Evolutionary conservation across 2,888 invertebrate species (phyloP).

Genomic region (Rhagium mordax): DNA sequence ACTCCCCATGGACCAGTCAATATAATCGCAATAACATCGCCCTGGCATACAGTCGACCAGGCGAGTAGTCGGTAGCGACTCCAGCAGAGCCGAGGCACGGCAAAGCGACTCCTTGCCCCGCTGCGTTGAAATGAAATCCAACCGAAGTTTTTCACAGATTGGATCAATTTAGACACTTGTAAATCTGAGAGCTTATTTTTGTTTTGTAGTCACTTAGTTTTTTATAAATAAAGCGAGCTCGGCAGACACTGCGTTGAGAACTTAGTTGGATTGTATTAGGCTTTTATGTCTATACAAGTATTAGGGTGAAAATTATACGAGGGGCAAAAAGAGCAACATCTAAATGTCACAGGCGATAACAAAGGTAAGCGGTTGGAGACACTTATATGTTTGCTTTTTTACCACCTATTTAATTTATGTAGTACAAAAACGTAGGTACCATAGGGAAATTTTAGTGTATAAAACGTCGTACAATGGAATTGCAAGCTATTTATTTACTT

Average conservation of each 20-base stretch:
- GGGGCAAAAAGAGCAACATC: conserved; percentile 62
- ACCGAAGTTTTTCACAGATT: conserved; percentile 6
- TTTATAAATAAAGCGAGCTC: not conserved
- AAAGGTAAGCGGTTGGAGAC: conserved; percentile 59
- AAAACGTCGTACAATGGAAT: not conserved
- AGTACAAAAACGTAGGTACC: conserved; percentile 21
- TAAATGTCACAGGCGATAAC: conserved; percentile 61
- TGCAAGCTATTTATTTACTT: not conserved
- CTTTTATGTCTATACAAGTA: conserved; percentile 56
- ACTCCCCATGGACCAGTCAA: conserved; percentile 70
- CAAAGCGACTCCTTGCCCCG: not conserved
- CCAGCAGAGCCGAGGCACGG: not conserved
- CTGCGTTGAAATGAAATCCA: not conserved
- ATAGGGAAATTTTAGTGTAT: conserved; percentile 4
- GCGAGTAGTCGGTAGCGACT: conserved; percentile 42
- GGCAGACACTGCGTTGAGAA: not conserved
- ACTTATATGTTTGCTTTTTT: conserved; percentile 46
- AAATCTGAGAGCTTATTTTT: conserved; percentile 4
- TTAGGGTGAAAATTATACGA: conserved; percentile 62
- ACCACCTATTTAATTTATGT: conserved; percentile 35
- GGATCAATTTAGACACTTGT: conserved; percentile 6
- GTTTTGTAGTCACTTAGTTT: not conserved
- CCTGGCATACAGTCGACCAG: conserved; percentile 64
- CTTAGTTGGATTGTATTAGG: conserved; percentile 25
- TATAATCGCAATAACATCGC: conserved; percentile 71